Percentiles rank a stretch among this genome's conserved stretches.
phyloP scores from a whole-genome alignment of 2,113 vertebrate species.

The Menura novaehollandiae region DNA sequence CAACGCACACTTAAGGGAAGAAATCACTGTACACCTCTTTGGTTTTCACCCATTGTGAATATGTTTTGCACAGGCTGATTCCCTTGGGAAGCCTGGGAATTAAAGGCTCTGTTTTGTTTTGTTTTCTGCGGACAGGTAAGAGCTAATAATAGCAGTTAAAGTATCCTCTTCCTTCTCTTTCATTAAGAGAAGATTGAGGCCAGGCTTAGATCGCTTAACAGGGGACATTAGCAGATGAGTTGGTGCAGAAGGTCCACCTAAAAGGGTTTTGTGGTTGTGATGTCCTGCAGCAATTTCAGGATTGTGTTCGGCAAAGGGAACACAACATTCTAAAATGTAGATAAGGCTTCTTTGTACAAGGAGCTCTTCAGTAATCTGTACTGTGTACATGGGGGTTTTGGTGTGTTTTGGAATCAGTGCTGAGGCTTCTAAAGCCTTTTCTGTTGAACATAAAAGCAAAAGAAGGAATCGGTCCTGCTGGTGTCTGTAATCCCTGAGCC shows the following conservation, averaged over 20 bases:
- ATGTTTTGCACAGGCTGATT: not conserved
- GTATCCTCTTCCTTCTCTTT: slow-evolving; percentile 15
- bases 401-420: not conserved
- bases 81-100: not conserved
- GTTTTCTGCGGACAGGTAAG: not conserved
- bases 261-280: not conserved
- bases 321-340: not conserved
- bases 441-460: not conserved
- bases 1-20: not conserved
- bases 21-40: accelerated
- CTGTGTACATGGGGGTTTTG: not conserved
- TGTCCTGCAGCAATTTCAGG: not conserved
- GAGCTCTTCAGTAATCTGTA: not conserved
- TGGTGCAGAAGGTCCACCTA: not conserved
- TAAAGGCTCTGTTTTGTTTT: not conserved
- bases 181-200: slow-evolving; percentile 63
- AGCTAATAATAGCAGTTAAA: slow-evolving; percentile 53
- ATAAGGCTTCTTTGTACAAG: not conserved
- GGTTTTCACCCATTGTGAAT: accelerated
- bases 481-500: not conserved
- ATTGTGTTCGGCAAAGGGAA: not conserved
- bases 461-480: not conserved
- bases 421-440: not conserved
- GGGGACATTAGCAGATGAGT: slow-evolving; percentile 29
- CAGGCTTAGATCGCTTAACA: slow-evolving; percentile 31